Base-by-base conservation (phyloP, 1,140 invertebrate genomes). In the Venustaconcha ellipsiformis region DNA sequence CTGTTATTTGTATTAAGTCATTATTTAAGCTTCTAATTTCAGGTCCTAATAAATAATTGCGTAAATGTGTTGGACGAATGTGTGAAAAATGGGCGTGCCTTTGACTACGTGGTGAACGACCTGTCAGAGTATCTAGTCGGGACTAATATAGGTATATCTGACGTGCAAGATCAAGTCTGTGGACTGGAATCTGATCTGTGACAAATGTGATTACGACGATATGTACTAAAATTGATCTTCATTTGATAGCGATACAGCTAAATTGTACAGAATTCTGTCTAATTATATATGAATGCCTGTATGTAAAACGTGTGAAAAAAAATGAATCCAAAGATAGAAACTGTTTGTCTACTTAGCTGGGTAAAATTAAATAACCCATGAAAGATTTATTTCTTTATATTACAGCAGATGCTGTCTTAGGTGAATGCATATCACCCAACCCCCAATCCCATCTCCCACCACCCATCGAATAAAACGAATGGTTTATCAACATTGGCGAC, bases 31-130 rank as follows among this genome's bases (percentile, higher is more conserved):
- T 57, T 23, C 20, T 74, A 56, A 15, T 88, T 92, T 23, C 87
- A 96, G 95, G 96, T 97, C 68, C 94, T 97, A 82, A 93, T 97
- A 58, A 96, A 94, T 58, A 96, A 98, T 90, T 97, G 96, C 90
- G 93, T 97, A 82, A 92, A 95, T 83, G 93, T 94, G 62, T 91
- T 98, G 83, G 92, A 94, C 68, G 92, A 95, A 75, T 95, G 95
- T 89, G 93, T 94, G 18, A 92, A 92, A 64, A 93, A 95, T 82
- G 94, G 93, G n/a, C 92, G 92, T 76, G 94, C 94, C 84, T 96
- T 97, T 83, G 96, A 98, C 91, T 97, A 95, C 84, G 94, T 98
- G 20, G 97, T 98, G 85, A 96, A 95, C 8, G 96, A 98, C 90
- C 91, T 98, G 67, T 98, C 96, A 2, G 96, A 97, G 87, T 95